phyloP scores from a whole-genome alignment of 2,888 invertebrate genomes.

The Drosophila vallismaia region DNA sequence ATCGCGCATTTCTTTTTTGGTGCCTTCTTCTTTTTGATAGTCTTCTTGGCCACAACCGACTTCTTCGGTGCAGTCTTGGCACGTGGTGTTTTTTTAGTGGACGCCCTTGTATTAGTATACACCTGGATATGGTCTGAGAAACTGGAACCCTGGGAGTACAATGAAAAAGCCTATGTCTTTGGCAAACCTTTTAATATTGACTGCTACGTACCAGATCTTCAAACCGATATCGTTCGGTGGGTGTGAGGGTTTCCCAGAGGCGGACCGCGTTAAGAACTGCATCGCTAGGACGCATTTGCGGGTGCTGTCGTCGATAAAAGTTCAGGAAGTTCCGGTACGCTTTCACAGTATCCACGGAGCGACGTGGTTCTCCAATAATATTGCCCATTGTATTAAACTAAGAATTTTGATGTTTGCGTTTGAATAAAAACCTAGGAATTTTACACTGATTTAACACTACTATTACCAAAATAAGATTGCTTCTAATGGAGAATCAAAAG shows the following conservation, averaged over 20 bases:
- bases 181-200: neutral
- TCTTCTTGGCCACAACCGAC: neutral
- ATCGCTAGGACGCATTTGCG: neutral
- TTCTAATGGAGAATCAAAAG: neutral
- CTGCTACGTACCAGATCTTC: neutral
- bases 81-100: too few relatives aligned
- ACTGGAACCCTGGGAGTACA: neutral
- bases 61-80: neutral
- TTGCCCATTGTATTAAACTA: conserved; percentile 15
- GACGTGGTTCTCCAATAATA: too few relatives aligned
- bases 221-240: neutral
- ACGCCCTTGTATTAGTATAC: too few relatives aligned
- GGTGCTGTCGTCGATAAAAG: conserved; percentile 1
- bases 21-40: neutral
- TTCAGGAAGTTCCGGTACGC: conserved; percentile 13
- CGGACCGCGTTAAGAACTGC: neutral
- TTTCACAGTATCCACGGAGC: fast-evolving
- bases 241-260: neutral
- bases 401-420: neutral
- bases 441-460: neutral
- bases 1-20: neutral
- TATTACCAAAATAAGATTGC: neutral
- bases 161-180: neutral
- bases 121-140: too few relatives aligned
- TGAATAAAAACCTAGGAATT: neutral